Base-by-base conservation (phyloP, 2,113 vertebrate genomes). In the Sus scrofa region DNA sequence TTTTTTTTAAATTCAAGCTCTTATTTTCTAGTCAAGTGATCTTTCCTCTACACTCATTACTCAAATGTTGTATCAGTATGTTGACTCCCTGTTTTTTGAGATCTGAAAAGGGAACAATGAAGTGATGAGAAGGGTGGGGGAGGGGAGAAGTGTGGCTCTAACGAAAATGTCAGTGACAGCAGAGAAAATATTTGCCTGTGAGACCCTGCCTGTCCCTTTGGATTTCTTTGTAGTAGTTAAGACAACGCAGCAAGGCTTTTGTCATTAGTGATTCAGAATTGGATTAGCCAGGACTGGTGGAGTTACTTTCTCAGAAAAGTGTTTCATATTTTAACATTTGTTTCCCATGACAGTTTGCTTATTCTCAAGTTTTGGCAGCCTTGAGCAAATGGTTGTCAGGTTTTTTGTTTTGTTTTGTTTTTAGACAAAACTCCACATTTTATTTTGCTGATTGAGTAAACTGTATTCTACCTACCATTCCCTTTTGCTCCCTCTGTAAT, bases 341-440 rank as follows among this genome's bases (percentile, higher is more conserved):
- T 91, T 97, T 97, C 95, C 92, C 90, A 87, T 89, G 91, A 93
- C 78, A 89, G 60, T 93, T 93, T 96, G 86, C 89, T 93, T 97
- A 94, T 78, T 86, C 74, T 97, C 60, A 89, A 85, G 79, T 89
- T 93, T 93, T 96, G 97, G 97, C 96, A 95, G 95, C 84, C 65
- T 97, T 84, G 52, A 93, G 56, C 96, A 95, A 93, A 94, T 95
- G 91, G 93, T 97, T 97, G 93, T 97, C 83, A 97, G 95, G 91
- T 86, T 97, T 92, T 95, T 93, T 96, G 71, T 89, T 96, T 96
- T 95, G 96, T 96, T 97, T 96, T 96, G 95, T 97, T 97, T 97
- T 87, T 89, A 86, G 70, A 91, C 89, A 96, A 93, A 97, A 94
- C 71, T 97, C 92, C 86, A 95, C 26, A 77, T 97, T 96, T 96